phyloP scores from a whole-genome alignment of 1,140 invertebrate species.

The Potamilus streckersoni region DNA sequence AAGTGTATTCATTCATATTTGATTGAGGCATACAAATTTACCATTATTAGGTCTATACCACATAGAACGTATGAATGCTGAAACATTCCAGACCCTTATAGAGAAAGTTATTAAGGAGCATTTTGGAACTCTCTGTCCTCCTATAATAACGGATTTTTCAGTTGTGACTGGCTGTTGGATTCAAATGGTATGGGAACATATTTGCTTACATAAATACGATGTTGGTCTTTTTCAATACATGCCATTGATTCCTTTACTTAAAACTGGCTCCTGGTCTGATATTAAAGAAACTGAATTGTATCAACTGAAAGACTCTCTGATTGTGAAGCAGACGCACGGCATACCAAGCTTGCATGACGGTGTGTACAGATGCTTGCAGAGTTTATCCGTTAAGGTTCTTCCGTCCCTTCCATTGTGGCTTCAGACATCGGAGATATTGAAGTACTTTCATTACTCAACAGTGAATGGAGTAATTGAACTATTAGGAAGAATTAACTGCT shows the following conservation, averaged over 20 bases:
- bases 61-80: not conserved
- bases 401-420: conserved; percentile 7
- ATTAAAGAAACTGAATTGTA: not conserved
- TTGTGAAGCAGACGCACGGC: not conserved
- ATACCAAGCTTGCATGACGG: not conserved
- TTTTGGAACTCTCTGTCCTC: not conserved
- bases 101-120: not conserved
- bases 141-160: not conserved
- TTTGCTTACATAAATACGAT: not conserved
- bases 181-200: conserved; percentile 4
- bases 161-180: not conserved
- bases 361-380: not conserved
- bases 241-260: conserved; percentile 1
- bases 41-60: conserved; percentile 6
- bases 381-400: not conserved
- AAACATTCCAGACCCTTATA: not conserved
- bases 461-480: not conserved
- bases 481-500: not conserved
- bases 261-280: not conserved
- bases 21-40: not conserved
- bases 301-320: not conserved
- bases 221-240: not conserved
- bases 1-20: not conserved
- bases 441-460: not conserved
- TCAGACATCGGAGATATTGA: not conserved